These are phyloP conservation scores for Ophioderma brevispina DNA, from an alignment of 35 echinoderm and acorn worm species.

Conservation along the genomic window DNA sequence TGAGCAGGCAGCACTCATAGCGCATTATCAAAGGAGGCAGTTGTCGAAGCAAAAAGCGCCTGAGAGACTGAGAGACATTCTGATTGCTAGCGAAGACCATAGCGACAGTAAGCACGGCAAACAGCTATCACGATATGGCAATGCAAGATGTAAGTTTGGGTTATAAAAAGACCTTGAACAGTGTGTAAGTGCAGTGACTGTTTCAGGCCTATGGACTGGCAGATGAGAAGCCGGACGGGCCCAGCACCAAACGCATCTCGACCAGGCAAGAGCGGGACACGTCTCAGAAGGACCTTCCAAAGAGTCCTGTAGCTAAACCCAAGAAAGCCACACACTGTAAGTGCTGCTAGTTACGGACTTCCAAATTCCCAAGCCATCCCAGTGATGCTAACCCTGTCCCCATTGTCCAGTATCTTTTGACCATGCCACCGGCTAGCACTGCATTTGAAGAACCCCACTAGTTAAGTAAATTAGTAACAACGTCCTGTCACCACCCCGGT, in stretches of 20 bases:
- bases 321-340: not conserved
- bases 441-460: not conserved
- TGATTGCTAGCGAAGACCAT: not conserved
- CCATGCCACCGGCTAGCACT: not conserved
- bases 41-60: not conserved
- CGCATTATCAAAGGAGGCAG: not conserved
- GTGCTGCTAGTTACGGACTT: not conserved
- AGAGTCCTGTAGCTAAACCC: not conserved
- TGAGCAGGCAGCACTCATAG: too few relatives aligned
- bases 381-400: not conserved
- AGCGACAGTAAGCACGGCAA: not conserved
- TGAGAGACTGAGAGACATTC: not conserved
- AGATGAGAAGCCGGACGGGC: not conserved
- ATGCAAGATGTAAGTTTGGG: not conserved
- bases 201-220: not conserved
- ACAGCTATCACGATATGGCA: not conserved
- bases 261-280: not conserved
- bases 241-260: not conserved
- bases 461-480: not conserved
- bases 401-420: not conserved
- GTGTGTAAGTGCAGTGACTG: not conserved
- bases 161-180: not conserved
- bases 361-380: not conserved
- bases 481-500: not conserved
- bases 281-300: not conserved